Evolutionary conservation across 2,888 invertebrate genomes (phyloP).

Genomic region (Sepiola atlantica): DNA sequence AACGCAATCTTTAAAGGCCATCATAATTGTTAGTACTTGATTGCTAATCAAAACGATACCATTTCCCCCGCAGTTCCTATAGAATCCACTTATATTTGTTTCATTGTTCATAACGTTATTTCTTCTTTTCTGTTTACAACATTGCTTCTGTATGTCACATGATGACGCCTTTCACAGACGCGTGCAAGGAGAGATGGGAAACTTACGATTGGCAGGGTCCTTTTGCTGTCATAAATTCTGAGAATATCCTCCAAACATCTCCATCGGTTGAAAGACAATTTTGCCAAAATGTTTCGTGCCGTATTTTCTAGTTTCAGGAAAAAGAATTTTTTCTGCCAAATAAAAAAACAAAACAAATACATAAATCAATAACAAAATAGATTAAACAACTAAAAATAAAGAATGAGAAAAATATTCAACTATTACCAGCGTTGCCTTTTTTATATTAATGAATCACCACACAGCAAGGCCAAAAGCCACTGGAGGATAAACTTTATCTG

Average conservation of each 20-base stretch:
- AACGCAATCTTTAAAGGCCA: too few relatives aligned
- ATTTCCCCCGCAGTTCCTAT: too few relatives aligned
- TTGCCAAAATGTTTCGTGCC: background rate
- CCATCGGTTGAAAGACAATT: background rate
- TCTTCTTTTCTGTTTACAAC: too few relatives aligned
- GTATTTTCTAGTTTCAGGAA: background rate
- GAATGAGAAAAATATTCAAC: too few relatives aligned
- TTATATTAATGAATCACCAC: too few relatives aligned
- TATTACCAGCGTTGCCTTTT: too few relatives aligned
- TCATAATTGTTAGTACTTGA: too few relatives aligned
- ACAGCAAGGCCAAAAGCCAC: too few relatives aligned
- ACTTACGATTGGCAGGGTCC: background rate
- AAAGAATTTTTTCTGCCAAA: background rate
- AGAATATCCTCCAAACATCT: background rate
- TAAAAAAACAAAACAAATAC: background rate
- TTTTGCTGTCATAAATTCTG: background rate
- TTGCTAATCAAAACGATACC: too few relatives aligned
- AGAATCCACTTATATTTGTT: too few relatives aligned
- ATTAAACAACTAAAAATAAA: background rate
- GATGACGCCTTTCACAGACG: background rate
- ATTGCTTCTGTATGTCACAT: background rate
- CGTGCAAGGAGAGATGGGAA: background rate
- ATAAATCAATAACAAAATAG: background rate
- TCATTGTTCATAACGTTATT: too few relatives aligned
- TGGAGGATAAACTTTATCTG: too few relatives aligned